phyloP scores from a whole-genome alignment of 2,797 vertebrate genomes.

The Liparis tanakae region DNA sequence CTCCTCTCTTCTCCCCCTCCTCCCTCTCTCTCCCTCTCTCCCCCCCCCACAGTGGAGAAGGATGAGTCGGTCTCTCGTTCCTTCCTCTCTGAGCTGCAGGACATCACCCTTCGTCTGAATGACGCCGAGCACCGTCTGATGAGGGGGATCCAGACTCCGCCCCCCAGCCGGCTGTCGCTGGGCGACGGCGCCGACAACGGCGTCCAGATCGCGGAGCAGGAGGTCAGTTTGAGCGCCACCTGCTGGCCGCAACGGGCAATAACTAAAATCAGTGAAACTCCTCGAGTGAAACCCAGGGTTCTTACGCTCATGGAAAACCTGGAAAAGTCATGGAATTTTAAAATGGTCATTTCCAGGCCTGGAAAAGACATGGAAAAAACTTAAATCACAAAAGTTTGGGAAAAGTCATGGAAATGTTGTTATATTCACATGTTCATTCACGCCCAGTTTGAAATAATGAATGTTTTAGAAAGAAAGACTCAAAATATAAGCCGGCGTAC shows the following conservation, averaged over 20 bases:
- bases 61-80: slow-evolving; percentile 90
- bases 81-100: slow-evolving; percentile 91
- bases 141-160: slow-evolving; percentile 83
- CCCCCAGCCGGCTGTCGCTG: slow-evolving; percentile 71
- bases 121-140: slow-evolving; percentile 89
- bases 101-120: slow-evolving; percentile 86
- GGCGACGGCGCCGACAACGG: slow-evolving; percentile 80
- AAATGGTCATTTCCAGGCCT: too few relatives aligned
- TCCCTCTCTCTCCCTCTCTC: too few relatives aligned
- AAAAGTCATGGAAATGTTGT: too few relatives aligned
- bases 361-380: too few relatives aligned
- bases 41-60: slow-evolving; percentile 87
- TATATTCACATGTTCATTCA: too few relatives aligned
- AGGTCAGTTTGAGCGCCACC: slow-evolving; percentile 84
- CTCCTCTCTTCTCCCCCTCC: not conserved
- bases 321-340: too few relatives aligned
- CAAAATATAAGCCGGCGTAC: too few relatives aligned
- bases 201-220: slow-evolving; percentile 89
- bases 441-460: too few relatives aligned
- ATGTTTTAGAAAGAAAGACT: too few relatives aligned
- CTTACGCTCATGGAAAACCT: too few relatives aligned
- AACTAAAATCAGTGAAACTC: not conserved
- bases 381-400: too few relatives aligned
- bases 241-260: slow-evolving; percentile 42
- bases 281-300: too few relatives aligned